These are phyloP conservation scores for Artibeus jamaicensis DNA, from an alignment of 2,797 vertebrate species.

Conservation along the genomic window DNA sequence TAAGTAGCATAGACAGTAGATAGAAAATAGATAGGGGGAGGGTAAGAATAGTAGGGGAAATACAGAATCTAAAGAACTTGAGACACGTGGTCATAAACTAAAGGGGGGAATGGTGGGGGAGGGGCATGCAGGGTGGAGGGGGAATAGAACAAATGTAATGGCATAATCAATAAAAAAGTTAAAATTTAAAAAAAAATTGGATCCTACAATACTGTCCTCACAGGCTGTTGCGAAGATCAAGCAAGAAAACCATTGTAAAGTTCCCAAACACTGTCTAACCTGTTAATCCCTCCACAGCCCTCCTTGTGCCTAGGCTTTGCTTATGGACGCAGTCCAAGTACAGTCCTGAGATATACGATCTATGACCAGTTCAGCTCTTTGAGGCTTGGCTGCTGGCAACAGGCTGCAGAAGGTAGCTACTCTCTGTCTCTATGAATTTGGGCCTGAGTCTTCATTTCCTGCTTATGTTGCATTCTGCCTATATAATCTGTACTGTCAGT, in stretches of 20 bases:
- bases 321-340: background rate
- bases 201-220: background rate
- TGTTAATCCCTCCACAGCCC: background rate
- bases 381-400: background rate
- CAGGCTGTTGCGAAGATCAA: background rate
- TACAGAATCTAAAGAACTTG: too few relatives aligned
- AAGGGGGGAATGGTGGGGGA: too few relatives aligned
- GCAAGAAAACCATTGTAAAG: background rate
- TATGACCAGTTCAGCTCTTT: background rate
- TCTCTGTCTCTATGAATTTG: background rate
- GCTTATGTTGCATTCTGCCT: background rate
- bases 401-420: background rate
- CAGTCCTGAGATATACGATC: background rate
- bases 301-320: background rate
- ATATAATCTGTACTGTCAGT: background rate
- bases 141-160: too few relatives aligned
- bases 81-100: too few relatives aligned
- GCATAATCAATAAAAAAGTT: too few relatives aligned
- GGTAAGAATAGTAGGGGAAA: too few relatives aligned
- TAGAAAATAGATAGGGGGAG: too few relatives aligned
- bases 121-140: too few relatives aligned
- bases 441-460: background rate
- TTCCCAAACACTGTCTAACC: fast-evolving
- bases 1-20: too few relatives aligned
- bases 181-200: background rate